Evolutionary conservation across 92 coral and sea anemone species (phyloP).

Genomic region (Palythoa heliodiscus): DNA sequence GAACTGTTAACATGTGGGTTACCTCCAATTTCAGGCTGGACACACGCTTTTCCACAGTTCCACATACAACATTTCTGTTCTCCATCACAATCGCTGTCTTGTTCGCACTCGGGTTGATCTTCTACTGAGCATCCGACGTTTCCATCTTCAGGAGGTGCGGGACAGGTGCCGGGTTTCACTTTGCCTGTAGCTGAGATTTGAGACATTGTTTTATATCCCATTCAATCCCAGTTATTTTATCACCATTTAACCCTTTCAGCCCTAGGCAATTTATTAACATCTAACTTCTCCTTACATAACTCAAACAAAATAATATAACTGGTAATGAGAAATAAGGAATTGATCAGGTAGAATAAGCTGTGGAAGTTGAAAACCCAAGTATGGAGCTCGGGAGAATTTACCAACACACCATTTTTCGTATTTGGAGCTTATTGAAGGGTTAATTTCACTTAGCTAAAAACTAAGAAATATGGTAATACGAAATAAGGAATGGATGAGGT

Average conservation of each 20-base stretch:
- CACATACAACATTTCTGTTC: constrained; percentile 36
- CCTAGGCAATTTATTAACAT: too few relatives aligned
- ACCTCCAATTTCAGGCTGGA: constrained; percentile 10
- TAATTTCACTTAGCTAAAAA: not conserved
- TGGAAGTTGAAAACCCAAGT: too few relatives aligned
- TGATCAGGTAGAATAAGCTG: too few relatives aligned
- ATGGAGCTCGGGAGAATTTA: too few relatives aligned
- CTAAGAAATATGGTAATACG: not conserved
- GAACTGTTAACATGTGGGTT: not conserved
- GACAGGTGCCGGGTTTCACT: constrained; percentile 16
- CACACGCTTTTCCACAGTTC: constrained; percentile 41
- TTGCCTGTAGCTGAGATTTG: constrained; percentile 3
- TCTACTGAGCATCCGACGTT: not conserved
- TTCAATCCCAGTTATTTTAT: not conserved
- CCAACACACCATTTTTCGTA: too few relatives aligned
- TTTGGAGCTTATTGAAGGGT: too few relatives aligned
- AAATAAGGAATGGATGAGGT: too few relatives aligned
- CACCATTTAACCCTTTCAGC: too few relatives aligned
- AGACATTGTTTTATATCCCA: not conserved
- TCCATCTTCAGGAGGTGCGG: constrained; percentile 29
- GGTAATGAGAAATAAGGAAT: too few relatives aligned
- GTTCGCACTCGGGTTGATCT: constrained; percentile 9
- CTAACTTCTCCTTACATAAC: too few relatives aligned
- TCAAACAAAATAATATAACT: too few relatives aligned
- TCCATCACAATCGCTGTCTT: constrained; percentile 27